Evolutionary conservation across 2,797 vertebrate species (phyloP).

Genomic region (Phoxinus dragarum): DNA sequence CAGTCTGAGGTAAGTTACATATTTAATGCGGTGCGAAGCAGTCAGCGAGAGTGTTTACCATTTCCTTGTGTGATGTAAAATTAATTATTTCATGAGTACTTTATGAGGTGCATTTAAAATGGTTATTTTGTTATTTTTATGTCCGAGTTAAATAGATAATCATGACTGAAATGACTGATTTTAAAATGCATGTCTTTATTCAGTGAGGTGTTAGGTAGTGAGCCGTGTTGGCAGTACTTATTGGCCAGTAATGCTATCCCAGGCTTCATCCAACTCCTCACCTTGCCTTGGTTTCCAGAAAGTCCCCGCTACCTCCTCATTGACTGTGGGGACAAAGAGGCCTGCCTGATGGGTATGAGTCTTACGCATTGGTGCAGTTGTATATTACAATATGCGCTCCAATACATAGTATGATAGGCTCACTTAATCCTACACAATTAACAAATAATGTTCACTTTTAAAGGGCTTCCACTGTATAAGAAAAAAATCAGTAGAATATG

Average conservation of each 20-base stretch:
- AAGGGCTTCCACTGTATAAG: not conserved
- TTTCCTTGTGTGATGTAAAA: not conserved
- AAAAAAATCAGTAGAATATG: not conserved
- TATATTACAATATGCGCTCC: not conserved
- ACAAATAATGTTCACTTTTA: not conserved
- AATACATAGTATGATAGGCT: not conserved
- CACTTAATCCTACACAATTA: not conserved
- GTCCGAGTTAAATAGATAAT: no score
- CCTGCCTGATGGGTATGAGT: conserved; percentile 82
- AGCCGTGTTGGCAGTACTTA: conserved; percentile 86
- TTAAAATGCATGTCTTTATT: conserved; percentile 44
- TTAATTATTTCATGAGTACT: not conserved
- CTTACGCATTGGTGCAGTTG: not conserved
- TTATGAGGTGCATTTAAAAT: not conserved
- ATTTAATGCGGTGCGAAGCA: not conserved
- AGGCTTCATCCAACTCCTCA: conserved; percentile 84
- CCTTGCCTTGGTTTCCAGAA: conserved; percentile 90
- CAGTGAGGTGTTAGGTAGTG: conserved; percentile 88
- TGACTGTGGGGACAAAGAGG: conserved; percentile 84
- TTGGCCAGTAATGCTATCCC: conserved; percentile 88
- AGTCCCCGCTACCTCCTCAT: conserved; percentile 93
- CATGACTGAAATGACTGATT: not conserved
- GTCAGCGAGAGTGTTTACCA: not conserved
- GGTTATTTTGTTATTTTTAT: not conserved
- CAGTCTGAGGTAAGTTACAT: conserved; percentile 82